Evolutionary conservation across 2,888 invertebrate genomes (phyloP).

Genomic region (Trachelus troglodyta): DNA sequence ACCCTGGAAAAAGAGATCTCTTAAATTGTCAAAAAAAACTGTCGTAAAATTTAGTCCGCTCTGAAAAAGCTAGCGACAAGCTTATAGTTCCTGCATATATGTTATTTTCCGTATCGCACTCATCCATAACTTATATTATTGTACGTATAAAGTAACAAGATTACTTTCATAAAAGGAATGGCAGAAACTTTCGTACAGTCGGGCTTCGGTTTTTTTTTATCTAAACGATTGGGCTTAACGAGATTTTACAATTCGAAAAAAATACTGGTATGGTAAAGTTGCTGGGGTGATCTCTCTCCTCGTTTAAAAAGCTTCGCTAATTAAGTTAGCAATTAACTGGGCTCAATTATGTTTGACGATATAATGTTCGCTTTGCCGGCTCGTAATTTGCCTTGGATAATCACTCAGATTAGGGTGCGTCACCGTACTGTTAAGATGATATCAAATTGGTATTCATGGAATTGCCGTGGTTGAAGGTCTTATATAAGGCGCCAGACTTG

Average conservation of each 20-base stretch:
- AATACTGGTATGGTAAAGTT: not conserved
- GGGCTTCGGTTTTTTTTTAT: not conserved
- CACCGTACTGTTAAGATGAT: not conserved
- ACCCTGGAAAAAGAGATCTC: constrained; percentile 17
- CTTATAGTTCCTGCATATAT: not conserved
- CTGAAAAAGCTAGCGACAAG: not conserved
- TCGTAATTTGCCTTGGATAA: not conserved
- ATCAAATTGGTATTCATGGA: not conserved
- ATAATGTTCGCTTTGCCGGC: constrained; percentile 2
- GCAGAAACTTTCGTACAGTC: not conserved
- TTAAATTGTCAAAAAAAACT: constrained; percentile 17
- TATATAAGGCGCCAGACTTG: not conserved
- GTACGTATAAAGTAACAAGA: not conserved
- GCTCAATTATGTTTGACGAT: constrained; percentile 7
- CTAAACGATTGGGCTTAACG: not conserved
- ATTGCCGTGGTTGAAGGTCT: not conserved
- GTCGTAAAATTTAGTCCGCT: not conserved
- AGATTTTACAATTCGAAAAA: not conserved
- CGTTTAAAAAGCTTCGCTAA: not conserved
- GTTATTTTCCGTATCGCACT: not conserved
- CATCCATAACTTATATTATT: not conserved
- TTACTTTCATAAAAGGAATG: not conserved
- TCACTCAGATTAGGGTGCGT: not conserved
- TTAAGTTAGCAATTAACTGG: not conserved
- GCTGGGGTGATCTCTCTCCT: not conserved